Evolutionary conservation across 2,888 invertebrate species (phyloP).

Genomic region (Callimorpha dominula): DNA sequence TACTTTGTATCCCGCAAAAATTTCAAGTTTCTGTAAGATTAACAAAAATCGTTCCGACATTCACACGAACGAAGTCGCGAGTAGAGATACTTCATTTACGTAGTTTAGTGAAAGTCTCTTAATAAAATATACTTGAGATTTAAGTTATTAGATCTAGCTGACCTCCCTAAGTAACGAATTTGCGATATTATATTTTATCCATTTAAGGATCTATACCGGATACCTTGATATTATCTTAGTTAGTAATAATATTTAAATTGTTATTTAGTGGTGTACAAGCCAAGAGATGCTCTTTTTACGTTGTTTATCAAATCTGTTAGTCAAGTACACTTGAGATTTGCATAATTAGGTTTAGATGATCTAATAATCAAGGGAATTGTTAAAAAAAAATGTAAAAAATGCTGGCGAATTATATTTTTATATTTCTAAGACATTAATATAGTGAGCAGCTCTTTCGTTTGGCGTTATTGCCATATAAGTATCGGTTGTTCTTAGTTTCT

Average conservation of each 20-base stretch:
- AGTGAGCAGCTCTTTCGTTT: slow-evolving; percentile 51
- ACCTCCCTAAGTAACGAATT: neutral
- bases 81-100: too few species aligned
- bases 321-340: neutral
- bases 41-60: too few species aligned
- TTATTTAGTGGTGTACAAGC: too few species aligned
- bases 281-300: too few species aligned
- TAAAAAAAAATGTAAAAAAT: too few species aligned
- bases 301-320: too few species aligned
- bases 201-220: slow-evolving; percentile 14
- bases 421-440: slow-evolving; percentile 50
- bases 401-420: slow-evolving; percentile 28
- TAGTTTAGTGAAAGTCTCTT: too few species aligned
- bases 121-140: neutral
- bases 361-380: too few species aligned
- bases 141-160: neutral
- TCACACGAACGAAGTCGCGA: too few species aligned
- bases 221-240: neutral
- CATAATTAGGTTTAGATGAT: neutral
- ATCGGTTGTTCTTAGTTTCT: slow-evolving; percentile 61
- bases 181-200: neutral
- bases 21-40: too few species aligned
- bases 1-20: too few species aligned
- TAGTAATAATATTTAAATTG: too few species aligned
- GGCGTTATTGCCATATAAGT: slow-evolving; percentile 64